Percentiles rank a stretch among this genome's conserved stretches.
phyloP scores from a whole-genome alignment of 1,140 invertebrate genomes.

The Dendroctonus ponderosae region DNA sequence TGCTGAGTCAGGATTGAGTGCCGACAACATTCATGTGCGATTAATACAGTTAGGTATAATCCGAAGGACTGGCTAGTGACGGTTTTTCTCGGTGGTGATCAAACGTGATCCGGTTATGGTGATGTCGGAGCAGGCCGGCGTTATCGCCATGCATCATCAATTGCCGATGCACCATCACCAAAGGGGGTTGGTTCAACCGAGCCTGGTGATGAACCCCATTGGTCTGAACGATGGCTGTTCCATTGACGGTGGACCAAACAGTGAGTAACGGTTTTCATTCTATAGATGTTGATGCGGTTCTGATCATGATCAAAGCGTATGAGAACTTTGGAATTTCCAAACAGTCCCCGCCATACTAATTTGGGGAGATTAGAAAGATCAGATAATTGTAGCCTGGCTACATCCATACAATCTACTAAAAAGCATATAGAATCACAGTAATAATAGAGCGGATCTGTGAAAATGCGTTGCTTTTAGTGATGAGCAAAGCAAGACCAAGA shows the following conservation, averaged over 20 bases:
- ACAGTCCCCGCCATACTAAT: too few relatives aligned
- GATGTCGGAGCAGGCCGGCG: slow-evolving; percentile 58
- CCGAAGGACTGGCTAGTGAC: background rate
- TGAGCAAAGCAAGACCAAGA: too few relatives aligned
- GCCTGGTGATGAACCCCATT: slow-evolving; percentile 58
- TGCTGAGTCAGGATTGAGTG: too few relatives aligned
- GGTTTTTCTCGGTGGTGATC: background rate
- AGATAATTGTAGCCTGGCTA: too few relatives aligned
- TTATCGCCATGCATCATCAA: slow-evolving; percentile 60
- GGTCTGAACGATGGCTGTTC: slow-evolving; percentile 48
- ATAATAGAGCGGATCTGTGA: too few relatives aligned
- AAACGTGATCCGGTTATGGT: slow-evolving; percentile 49
- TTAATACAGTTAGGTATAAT: too few relatives aligned
- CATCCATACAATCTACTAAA: too few relatives aligned
- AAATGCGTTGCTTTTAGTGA: too few relatives aligned
- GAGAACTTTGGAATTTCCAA: background rate
- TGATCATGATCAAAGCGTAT: background rate
- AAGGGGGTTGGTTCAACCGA: slow-evolving; percentile 58
- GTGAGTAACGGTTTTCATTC: slow-evolving; percentile 42
- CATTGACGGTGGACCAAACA: slow-evolving; percentile 45
- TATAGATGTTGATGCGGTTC: background rate
- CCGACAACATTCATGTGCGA: too few relatives aligned
- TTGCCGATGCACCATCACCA: slow-evolving; percentile 55
- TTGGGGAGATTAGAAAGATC: too few relatives aligned
- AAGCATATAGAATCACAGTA: too few relatives aligned